Base-by-base conservation (phyloP, 2,888 invertebrate genomes). In the Peribatodes rhomboidaria region DNA sequence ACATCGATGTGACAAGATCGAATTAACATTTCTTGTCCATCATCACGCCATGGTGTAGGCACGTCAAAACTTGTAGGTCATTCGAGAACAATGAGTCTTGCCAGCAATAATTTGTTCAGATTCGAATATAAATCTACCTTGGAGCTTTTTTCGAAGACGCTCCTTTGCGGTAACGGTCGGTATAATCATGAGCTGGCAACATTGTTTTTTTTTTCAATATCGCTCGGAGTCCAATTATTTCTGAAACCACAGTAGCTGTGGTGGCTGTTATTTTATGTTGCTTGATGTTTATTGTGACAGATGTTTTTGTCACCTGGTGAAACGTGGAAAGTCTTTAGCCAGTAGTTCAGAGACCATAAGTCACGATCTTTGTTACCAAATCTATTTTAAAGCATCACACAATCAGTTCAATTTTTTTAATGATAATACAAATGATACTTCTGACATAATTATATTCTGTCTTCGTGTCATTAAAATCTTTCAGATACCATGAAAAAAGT, bases 21-120 rank as follows among this genome's bases (percentile, higher is more conserved):
- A 88, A 90, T 90, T 88, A 90, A 83, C 85, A 87, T 89, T 87
- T 86, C 79, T 73, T 82, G 81, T 85, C 79, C 76, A 78, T 74
- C 73, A 80, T 84, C 84, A 85, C 72, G 79, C 79, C 77, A 74
- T 82, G 83, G 80, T 83, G 87, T 84, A 79, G 80, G 82, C 83
- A 80, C 74, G 82, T 83, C 79, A 74, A 79, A 86, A 81, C 79
- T 83, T 84, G 82, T 85, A 81, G 84, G 83, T 87, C 88, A 86
- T 81, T 79, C 71, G 78, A 83, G 83, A 89, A 90, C 89, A 90
- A 90, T 89, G 84, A 83, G 77, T 59, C 46, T 58, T 56, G 69
- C 67, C 77, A 73, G 73, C 71, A 81, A 85, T 82, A 77, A 83
- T 83, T 83, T 82, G 79, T 83, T 81, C 77, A 77, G 76, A 83